Percentiles rank a stretch among this genome's conserved stretches.
These are phyloP conservation scores for Pteronotus mesoamericanus DNA, from an alignment of 2,797 vertebrate species.

Conservation along the genomic window DNA sequence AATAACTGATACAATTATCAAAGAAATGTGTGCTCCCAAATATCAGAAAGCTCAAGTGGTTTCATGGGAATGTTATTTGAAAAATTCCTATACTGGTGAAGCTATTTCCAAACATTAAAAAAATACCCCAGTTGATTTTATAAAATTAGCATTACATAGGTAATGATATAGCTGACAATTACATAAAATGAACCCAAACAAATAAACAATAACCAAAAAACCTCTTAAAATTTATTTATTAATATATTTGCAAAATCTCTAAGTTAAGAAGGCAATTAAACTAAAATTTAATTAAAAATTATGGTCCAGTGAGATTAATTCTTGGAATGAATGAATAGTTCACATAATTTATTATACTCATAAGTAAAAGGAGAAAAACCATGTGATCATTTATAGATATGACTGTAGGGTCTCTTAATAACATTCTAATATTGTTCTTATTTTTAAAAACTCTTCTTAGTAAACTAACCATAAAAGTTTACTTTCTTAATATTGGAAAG, in stretches of 20 bases:
- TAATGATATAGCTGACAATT: neutral
- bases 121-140: neutral
- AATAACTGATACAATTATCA: neutral
- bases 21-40: neutral
- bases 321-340: neutral
- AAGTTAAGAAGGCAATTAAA: neutral
- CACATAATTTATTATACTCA: neutral
- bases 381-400: neutral
- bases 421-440: neutral
- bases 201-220: neutral
- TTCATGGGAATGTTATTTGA: neutral
- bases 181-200: neutral
- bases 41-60: neutral
- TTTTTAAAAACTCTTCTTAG: neutral
- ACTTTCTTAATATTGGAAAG: neutral
- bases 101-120: neutral
- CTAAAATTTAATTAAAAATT: constrained; percentile 8
- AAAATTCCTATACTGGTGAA: neutral
- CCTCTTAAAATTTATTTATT: neutral
- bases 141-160: neutral
- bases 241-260: neutral
- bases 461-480: neutral
- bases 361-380: neutral
- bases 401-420: neutral
- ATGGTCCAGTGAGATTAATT: neutral